phyloP scores from a whole-genome alignment of 2,113 vertebrate species.

The Accipiter virgatus region DNA sequence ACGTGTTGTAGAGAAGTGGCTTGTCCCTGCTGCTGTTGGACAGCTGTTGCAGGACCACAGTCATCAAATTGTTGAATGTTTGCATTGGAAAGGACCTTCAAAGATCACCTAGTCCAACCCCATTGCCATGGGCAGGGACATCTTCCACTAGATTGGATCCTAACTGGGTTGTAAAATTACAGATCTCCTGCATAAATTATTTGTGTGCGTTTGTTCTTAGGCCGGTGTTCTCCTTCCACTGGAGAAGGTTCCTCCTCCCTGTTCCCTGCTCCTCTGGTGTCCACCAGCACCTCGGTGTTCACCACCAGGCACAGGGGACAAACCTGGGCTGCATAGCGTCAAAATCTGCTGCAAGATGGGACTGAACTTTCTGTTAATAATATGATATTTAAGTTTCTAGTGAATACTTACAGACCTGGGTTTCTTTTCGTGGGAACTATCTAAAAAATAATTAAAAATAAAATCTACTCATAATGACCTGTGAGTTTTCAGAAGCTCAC shows the following conservation, averaged over 20 bases:
- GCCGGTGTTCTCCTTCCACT: neutral
- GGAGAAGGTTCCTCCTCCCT: neutral
- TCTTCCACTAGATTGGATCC: neutral
- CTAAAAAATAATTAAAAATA: neutral
- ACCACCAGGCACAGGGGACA: rapidly evolving
- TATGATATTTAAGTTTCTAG: neutral
- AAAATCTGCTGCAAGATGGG: neutral
- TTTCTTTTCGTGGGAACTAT: neutral
- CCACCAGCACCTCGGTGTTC: rapidly evolving
- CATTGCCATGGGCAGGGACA: neutral
- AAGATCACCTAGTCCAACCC: neutral
- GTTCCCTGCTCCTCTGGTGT: neutral
- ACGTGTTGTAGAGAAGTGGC: neutral
- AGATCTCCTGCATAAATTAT: neutral
- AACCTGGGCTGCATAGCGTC: rapidly evolving
- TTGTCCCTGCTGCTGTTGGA: neutral
- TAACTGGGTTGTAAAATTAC: neutral
- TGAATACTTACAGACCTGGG: neutral
- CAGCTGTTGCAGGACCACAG: neutral
- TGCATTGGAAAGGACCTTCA: neutral
- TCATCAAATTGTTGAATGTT: neutral
- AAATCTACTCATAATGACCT: neutral
- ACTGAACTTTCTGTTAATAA: neutral
- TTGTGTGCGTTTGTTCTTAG: neutral
- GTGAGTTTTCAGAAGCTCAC: neutral